Base-by-base conservation (phyloP, 2,113 vertebrate species). In the Oriolus oriolus region DNA sequence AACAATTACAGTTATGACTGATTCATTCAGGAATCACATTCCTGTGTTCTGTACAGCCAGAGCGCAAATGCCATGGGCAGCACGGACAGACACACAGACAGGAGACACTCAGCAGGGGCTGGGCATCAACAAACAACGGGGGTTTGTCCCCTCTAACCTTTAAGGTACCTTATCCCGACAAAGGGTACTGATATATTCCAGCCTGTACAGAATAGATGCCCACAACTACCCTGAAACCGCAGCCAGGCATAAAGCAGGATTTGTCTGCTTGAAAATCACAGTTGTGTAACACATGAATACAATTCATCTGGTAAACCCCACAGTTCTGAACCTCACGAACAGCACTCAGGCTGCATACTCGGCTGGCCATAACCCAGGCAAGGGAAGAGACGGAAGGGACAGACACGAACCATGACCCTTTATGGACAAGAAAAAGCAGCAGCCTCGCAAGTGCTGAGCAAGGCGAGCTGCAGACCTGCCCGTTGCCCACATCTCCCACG, bases 121-220 rank as follows among this genome's bases (percentile, higher is more conserved):
- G 28, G 1, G 21, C 59, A 45, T 7, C 41, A 68, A 20, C 19
- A 24, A n/a, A 24, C 28, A 28, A 4, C 0, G 5, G 7, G 11
- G 5, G 2, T 7, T 42, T 15, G 20, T 41, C 11, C 18, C 30
- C 37, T 37, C 45, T 41, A 16, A 69, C 1, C 1, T 11, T 70
- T 42, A 28, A n/a, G 17, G 30, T 13, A 49, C 10, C 30, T 73
- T 22, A 35, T 3, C 24, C 14, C 37, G 75, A 87, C 27, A 71
- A 31, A 26, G 16, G 47, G 13, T 1, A 45, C 89, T 31, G 11
- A 21, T 10, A 9, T 6, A n/a, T 8, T 23, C 5, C 49, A 53
- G 31, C 17, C 30, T 7, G n/a, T 8, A 19, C 0, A 12, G 53
- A 59, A 27, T 0, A 10, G 22, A 20, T 26, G 16, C 0, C 30